These are phyloP conservation scores for Peromyscus nudipes DNA, from an alignment of 2,797 vertebrate species.

Conservation along the genomic window DNA sequence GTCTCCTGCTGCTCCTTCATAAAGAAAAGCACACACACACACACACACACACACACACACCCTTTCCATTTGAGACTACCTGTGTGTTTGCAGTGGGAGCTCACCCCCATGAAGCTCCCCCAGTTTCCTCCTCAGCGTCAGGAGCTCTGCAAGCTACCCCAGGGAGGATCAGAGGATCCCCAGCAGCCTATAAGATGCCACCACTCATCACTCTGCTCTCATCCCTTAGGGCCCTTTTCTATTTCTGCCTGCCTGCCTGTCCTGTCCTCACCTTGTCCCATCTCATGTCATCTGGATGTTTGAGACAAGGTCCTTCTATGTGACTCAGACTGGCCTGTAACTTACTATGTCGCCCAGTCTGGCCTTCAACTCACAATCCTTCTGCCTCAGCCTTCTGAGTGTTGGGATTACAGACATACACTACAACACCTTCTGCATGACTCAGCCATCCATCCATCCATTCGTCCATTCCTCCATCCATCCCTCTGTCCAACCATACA, in stretches of 20 bases:
- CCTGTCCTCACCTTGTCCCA: background rate
- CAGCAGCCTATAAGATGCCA: background rate
- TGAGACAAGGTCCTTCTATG: background rate
- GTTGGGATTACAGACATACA: too few relatives aligned
- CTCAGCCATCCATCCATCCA: background rate
- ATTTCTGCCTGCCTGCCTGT: background rate
- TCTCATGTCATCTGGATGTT: too few relatives aligned
- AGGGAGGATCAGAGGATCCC: background rate
- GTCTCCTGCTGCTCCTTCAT: background rate
- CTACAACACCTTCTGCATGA: background rate
- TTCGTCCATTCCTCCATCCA: background rate
- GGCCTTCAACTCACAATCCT: too few relatives aligned
- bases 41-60: too few relatives aligned
- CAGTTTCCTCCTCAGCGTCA: background rate
- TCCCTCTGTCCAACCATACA: background rate
- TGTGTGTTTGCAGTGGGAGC: background rate
- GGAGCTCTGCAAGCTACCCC: background rate
- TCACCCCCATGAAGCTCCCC: background rate
- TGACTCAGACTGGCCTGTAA: background rate
- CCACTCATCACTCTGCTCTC: background rate
- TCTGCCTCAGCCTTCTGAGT: too few relatives aligned
- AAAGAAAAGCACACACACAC: background rate
- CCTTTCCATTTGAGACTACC: background rate
- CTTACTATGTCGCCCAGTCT: too few relatives aligned
- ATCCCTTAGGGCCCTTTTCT: background rate